phyloP scores from a whole-genome alignment of 2,113 vertebrate species.

The Paralichthys olivaceus region DNA sequence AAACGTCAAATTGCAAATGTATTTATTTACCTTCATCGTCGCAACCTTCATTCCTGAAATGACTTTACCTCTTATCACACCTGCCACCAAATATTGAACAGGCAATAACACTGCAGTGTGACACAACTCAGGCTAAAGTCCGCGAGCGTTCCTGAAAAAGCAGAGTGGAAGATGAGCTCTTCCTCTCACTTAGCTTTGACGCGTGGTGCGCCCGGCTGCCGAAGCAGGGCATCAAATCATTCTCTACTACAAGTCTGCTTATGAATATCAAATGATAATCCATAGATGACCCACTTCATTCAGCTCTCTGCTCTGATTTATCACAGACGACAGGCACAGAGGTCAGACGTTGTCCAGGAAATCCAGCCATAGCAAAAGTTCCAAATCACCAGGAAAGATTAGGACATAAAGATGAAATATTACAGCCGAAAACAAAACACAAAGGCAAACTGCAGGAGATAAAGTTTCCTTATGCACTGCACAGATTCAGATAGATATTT shows the following conservation, averaged over 20 bases:
- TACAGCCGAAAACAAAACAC: neutral
- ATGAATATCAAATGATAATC: slow-evolving; percentile 73
- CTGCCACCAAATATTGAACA: slow-evolving; percentile 8
- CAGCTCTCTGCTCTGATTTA: slow-evolving; percentile 27
- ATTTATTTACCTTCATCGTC: slow-evolving; percentile 15
- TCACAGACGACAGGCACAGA: slow-evolving; percentile 2
- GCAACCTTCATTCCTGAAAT: slow-evolving; percentile 14
- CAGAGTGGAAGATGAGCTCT: neutral
- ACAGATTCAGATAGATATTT: neutral
- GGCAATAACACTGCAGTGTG: neutral
- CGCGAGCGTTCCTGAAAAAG: neutral
- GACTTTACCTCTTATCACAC: neutral
- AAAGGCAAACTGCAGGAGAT: neutral
- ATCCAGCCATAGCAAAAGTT: neutral
- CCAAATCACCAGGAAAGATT: neutral
- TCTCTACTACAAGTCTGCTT: slow-evolving; percentile 36
- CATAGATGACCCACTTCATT: slow-evolving; percentile 73
- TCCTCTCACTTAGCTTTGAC: neutral
- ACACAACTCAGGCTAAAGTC: neutral
- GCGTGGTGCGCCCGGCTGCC: slow-evolving; percentile 10
- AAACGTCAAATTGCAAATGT: neutral
- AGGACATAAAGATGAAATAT: neutral
- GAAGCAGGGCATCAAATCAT: slow-evolving; percentile 32
- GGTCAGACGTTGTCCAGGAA: slow-evolving; percentile 48
- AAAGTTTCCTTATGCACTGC: too few relatives aligned